These are phyloP conservation scores for Drosophila mimica DNA, from an alignment of 2,888 invertebrate genomes.

Conservation along the genomic window DNA sequence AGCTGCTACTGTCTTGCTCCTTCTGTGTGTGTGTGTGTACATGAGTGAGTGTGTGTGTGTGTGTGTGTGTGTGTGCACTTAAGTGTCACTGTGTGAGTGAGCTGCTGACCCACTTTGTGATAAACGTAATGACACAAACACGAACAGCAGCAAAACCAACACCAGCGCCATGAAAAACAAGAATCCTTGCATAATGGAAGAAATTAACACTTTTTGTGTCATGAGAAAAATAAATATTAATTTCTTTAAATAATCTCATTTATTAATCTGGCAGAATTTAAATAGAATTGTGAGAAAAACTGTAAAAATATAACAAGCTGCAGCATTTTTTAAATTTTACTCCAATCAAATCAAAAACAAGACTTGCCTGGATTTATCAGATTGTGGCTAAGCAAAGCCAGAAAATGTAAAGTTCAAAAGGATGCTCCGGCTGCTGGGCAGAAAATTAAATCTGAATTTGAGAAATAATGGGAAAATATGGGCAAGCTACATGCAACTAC, in stretches of 20 bases:
- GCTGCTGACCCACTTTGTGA: constrained; percentile 78
- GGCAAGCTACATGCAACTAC: not conserved
- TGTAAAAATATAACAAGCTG: not conserved
- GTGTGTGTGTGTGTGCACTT: constrained; percentile 53
- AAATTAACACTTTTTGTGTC: not conserved
- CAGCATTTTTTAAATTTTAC: not conserved
- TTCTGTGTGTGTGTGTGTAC: not conserved
- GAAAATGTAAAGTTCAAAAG: not conserved
- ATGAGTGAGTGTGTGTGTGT: constrained; percentile 8
- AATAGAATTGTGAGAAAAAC: not conserved
- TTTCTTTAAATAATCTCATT: not conserved
- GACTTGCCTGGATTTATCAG: not conserved
- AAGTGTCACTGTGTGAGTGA: constrained; percentile 78
- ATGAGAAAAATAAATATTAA: not conserved
- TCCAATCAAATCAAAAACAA: not conserved
- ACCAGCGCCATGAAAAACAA: constrained; percentile 14
- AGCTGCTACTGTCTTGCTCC: constrained; percentile 47
- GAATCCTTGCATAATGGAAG: constrained; percentile 15
- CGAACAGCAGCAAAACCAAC: constrained; percentile 30
- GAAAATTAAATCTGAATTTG: not conserved
- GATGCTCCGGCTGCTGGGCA: not conserved
- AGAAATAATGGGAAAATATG: not conserved
- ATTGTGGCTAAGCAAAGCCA: not conserved
- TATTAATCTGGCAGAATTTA: not conserved
- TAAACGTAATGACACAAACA: constrained; percentile 59